These are phyloP conservation scores for Dufourea novaeangliae DNA, from an alignment of 1,140 invertebrate species.

Conservation along the genomic window DNA sequence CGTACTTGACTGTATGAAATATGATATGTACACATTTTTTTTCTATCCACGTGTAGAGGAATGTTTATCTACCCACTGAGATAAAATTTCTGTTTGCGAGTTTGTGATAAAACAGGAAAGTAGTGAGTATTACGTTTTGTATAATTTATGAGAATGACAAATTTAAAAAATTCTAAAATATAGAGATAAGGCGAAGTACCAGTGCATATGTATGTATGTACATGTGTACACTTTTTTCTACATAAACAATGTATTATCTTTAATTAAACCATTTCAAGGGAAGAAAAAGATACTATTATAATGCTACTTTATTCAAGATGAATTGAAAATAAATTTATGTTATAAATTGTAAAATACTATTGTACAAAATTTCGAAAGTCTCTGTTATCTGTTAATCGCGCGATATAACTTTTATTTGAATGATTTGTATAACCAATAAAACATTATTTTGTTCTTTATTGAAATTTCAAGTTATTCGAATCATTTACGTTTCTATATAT, in stretches of 20 bases:
- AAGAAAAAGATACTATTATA: no score
- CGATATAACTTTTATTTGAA: not conserved
- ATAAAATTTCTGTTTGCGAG: slow-evolving; percentile 5
- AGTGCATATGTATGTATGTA: no score
- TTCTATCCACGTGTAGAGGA: slow-evolving; percentile 10
- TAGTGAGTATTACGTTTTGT: not conserved
- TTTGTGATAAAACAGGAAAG: not conserved
- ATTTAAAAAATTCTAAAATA: not conserved
- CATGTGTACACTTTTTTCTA: no score
- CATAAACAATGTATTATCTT: no score
- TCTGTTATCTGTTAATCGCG: not conserved
- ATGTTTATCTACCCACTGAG: not conserved
- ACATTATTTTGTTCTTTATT: not conserved
- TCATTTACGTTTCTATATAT: no score
- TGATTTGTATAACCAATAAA: not conserved
- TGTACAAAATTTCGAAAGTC: no score
- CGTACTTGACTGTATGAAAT: not conserved
- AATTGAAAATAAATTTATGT: not conserved
- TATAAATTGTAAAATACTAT: no score
- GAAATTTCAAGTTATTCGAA: no score
- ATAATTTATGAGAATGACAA: not conserved
- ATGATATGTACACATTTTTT: not conserved
- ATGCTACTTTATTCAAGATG: no score
- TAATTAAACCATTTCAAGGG: no score
- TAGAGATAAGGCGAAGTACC: not conserved